These are phyloP conservation scores for Ectobius pallidus DNA, from an alignment of 2,888 invertebrate genomes.

Conservation along the genomic window DNA sequence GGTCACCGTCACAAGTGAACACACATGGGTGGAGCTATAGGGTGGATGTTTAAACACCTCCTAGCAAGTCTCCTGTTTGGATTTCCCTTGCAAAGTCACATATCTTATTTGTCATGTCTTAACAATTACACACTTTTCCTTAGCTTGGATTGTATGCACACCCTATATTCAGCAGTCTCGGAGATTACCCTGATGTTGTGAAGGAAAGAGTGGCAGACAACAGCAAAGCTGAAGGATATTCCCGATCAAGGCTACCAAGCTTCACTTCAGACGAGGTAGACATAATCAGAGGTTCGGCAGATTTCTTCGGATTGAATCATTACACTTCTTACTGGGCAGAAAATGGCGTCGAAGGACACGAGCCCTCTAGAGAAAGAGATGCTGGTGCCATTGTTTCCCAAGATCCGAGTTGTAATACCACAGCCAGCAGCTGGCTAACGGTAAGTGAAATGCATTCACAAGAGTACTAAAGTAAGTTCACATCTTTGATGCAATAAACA, in stretches of 20 bases:
- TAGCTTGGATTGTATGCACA: constrained; percentile 58
- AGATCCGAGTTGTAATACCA: constrained; percentile 56
- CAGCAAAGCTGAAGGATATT: constrained; percentile 55
- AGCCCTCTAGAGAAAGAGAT: constrained; percentile 6
- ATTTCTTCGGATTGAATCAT: constrained; percentile 32
- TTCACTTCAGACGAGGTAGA: constrained; percentile 62
- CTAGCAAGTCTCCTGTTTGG: too few relatives aligned
- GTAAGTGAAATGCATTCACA: neutral
- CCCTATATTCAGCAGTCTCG: constrained; percentile 57
- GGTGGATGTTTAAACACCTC: too few relatives aligned
- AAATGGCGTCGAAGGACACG: neutral
- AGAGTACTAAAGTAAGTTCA: neutral
- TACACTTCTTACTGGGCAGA: constrained; percentile 53
- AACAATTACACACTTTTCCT: too few relatives aligned
- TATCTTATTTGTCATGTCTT: too few relatives aligned
- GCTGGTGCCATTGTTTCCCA: constrained; percentile 52
- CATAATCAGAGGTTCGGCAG: constrained; percentile 50
- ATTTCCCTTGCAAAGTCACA: too few relatives aligned
- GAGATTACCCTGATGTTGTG: constrained; percentile 61
- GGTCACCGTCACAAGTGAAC: too few relatives aligned
- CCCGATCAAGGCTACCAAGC: constrained; percentile 56
- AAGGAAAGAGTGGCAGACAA: constrained; percentile 54
- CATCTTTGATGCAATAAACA: neutral
- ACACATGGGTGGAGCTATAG: too few relatives aligned
- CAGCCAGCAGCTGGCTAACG: constrained; percentile 41